Evolutionary conservation across 2,888 invertebrate species (phyloP).

Genomic region (Polydesmus complanatus): DNA sequence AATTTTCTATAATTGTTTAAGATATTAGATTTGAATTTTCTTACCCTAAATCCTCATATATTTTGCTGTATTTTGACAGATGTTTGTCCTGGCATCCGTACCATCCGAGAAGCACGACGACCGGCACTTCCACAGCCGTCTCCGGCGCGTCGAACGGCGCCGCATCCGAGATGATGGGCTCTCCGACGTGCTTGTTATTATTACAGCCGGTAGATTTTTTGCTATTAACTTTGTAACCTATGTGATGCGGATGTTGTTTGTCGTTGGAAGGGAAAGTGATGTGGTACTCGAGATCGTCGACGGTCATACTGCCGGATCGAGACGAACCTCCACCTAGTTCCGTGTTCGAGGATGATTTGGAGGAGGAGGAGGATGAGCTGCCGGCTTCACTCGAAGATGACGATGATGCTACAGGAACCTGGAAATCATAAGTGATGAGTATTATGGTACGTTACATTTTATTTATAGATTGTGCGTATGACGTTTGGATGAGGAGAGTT

Average conservation of each 20-base stretch:
- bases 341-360: not conserved
- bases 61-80: conserved; percentile 59
- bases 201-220: not conserved
- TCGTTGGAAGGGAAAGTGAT: conserved; percentile 15
- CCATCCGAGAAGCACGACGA: conserved; percentile 62
- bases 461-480: no score
- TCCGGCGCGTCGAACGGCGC: conserved; percentile 35
- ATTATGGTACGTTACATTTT: no score
- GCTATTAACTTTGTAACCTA: not conserved
- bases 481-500: no score
- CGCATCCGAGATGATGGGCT: conserved; percentile 25
- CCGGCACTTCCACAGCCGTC: conserved; percentile 48
- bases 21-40: conserved; percentile 21
- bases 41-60: conserved; percentile 61
- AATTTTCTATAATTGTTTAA: conserved; percentile 9
- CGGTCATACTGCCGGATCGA: conserved; percentile 7
- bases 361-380: not conserved
- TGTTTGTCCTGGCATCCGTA: conserved; percentile 64
- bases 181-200: not conserved
- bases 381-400: not conserved
- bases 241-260: not conserved
- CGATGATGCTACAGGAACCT: not conserved
- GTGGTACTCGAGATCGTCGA: conserved; percentile 18
- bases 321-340: not conserved
- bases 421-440: not conserved